Evolutionary conservation across 2,797 vertebrate species (phyloP).

Genomic region (Clarias laeviceps): DNA sequence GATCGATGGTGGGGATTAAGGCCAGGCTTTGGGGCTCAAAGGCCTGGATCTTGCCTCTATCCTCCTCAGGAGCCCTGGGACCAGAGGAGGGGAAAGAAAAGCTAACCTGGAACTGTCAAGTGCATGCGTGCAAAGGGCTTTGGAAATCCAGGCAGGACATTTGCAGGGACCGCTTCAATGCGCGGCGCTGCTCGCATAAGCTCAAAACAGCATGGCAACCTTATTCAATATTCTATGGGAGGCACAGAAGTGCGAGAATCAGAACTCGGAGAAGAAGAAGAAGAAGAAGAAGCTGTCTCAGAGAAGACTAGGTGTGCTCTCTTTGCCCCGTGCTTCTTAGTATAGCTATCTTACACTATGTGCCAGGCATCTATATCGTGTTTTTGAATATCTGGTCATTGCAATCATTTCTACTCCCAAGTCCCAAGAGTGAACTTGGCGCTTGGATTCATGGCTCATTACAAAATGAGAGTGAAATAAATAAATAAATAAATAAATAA

Average conservation of each 20-base stretch:
- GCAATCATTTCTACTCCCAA: conserved; percentile 66
- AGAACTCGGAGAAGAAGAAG: conserved; percentile 38
- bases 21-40: conserved; percentile 81
- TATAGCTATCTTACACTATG: conserved; percentile 45
- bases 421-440: conserved; percentile 67
- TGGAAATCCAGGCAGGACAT: conserved; percentile 58
- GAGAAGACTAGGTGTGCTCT: conserved; percentile 46
- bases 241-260: conserved; percentile 49
- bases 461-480: conserved; percentile 67
- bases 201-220: conserved; percentile 46
- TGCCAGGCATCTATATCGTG: conserved; percentile 49
- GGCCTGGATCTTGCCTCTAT: conserved; percentile 78
- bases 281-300: conserved; percentile 35
- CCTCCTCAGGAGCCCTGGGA: conserved; percentile 73
- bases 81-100: conserved; percentile 66
- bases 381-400: conserved; percentile 72
- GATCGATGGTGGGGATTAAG: conserved; percentile 82
- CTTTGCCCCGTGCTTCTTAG: conserved; percentile 30
- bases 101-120: conserved; percentile 83
- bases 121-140: conserved; percentile 71
- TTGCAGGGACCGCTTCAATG: conserved; percentile 57
- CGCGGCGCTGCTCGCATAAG: conserved; percentile 47
- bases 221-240: conserved; percentile 57
- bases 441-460: conserved; percentile 79
- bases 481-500: conserved; percentile 62